Evolutionary conservation across 2,888 invertebrate species (phyloP).

Genomic region (Hyles lineata): DNA sequence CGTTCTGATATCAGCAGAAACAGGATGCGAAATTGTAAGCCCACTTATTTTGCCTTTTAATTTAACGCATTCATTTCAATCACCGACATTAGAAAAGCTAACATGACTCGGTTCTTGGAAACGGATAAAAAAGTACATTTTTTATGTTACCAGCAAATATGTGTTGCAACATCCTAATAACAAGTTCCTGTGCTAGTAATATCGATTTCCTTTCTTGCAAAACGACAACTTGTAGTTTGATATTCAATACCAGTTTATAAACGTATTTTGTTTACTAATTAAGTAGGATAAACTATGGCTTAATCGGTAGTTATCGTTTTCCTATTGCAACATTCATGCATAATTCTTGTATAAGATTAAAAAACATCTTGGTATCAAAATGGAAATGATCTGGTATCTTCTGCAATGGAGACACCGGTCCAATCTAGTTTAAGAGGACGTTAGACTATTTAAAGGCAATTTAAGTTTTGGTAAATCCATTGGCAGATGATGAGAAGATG

Average conservation of each 20-base stretch:
- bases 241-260: slow-evolving; percentile 15
- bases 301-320: background rate
- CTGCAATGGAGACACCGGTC: no score
- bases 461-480: no score
- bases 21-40: no score
- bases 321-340: background rate
- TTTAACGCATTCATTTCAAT: background rate
- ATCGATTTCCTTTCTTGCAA: slow-evolving; percentile 53
- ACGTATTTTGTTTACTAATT: background rate
- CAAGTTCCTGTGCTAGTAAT: slow-evolving; percentile 26
- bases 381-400: no score
- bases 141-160: slow-evolving; percentile 28
- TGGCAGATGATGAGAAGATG: no score
- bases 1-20: no score
- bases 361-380: background rate
- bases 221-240: slow-evolving; percentile 35
- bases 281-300: background rate
- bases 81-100: slow-evolving; percentile 14
- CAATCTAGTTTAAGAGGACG: no score
- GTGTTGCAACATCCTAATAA: slow-evolving; percentile 49
- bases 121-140: slow-evolving; percentile 27
- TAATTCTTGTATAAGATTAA: background rate
- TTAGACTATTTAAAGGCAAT: no score
- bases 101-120: background rate
- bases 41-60: background rate